Conservation (phyloP, 2,797 vertebrate genomes). For the Podarcis siculus region DNA sequence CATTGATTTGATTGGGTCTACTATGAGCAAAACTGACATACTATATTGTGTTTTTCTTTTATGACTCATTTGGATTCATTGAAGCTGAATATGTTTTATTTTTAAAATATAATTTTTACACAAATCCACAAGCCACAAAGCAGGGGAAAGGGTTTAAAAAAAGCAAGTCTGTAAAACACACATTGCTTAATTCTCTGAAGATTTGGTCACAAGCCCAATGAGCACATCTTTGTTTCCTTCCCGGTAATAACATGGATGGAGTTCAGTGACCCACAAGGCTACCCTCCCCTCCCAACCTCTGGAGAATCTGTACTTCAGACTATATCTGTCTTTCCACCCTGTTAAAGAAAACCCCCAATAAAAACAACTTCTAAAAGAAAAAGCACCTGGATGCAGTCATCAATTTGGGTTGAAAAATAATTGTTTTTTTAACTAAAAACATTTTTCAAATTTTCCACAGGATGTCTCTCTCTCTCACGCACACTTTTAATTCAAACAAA, state of each 20-base stretch:
- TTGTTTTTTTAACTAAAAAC: conserved; percentile 18
- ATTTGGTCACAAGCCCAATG: neutral
- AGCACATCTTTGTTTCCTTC: neutral
- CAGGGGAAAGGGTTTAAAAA: neutral
- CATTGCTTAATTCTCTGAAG: neutral
- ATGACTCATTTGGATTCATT: neutral
- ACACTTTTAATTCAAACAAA: conserved; percentile 39
- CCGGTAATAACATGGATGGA: neutral
- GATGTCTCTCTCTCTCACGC: conserved; percentile 40
- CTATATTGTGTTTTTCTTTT: too few relatives aligned
- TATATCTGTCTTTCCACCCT: neutral
- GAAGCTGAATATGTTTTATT: neutral
- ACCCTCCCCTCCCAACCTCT: neutral
- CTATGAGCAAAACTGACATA: too few relatives aligned
- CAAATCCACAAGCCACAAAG: neutral
- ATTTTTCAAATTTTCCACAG: conserved; percentile 55
- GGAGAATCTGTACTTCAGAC: neutral
- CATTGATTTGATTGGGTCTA: too few relatives aligned
- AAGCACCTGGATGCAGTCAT: fast-evolving
- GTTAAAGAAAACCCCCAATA: neutral
- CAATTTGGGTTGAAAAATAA: conserved; percentile 1
- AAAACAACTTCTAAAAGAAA: neutral
- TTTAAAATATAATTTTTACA: neutral
- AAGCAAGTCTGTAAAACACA: neutral
- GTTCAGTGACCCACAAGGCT: neutral